Evolutionary conservation across 2,113 vertebrate species (phyloP), one percentile per base, ranked within the genome.

Genomic region (Tychaedon coryphoeus): DNA sequence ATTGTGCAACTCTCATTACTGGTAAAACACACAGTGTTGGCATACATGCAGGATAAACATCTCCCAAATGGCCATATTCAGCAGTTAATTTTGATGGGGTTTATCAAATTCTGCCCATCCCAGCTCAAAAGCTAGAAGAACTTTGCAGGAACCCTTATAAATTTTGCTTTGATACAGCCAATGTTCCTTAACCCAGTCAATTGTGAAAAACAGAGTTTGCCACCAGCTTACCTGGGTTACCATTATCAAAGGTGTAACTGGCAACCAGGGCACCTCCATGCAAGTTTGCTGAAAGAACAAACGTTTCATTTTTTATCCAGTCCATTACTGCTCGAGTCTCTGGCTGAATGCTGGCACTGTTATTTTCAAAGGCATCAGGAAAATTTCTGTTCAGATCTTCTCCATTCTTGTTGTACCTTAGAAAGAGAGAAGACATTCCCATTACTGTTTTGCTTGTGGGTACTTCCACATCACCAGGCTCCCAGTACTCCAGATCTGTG

Each of bases 341-440:
- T 4, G 98, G 97, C 95, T 99, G 99, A 42, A 97, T 92, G 5
- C 13, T 36, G 15, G 43, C 72, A 0, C 81, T 96, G 15, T 96
- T 97, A 3, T 20, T 45, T 53, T 92, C 67, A 85, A 99, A 99
- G 8, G 95, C 97, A 86, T 99, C 99, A 0, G 99, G 99, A 82
- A 99, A 99, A 96, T 99, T 99, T 90, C 99, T 98, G 96, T 99
- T 99, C 96, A 99, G 97, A 81, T 99, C 99, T 61, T 98, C 71
- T 12, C 96, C 88, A 1, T 99, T 98, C 54, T 60, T 71, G 72
- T 99, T 99, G 88, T 95, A 98, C 98, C 99, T 99, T 96, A 38
- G 86, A 93, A 87, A 96, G 81, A 96, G 74, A 92, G 69, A 51
- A 87, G n/a, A 38, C 10, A 56, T 38, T 64, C 8, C 11, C 4